Conservation (phyloP, 2,888 invertebrate species). For the Polia nebulosa region DNA sequence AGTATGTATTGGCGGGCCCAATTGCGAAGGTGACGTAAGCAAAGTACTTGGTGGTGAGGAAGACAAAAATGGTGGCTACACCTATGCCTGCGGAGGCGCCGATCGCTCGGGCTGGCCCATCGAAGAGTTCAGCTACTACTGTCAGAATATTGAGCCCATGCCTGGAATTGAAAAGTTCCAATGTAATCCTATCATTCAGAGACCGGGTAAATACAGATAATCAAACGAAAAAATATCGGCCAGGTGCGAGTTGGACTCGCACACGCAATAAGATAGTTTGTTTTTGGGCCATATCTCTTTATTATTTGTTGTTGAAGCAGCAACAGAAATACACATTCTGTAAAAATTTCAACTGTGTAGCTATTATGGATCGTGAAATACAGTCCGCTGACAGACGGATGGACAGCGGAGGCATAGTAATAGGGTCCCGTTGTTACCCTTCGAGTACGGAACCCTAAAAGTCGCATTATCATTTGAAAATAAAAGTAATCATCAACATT, state of each 20-base stretch:
- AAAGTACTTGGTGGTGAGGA: constrained; percentile 74
- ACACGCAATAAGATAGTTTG: no score
- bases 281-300: no score
- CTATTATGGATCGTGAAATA: no score
- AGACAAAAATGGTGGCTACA: neutral
- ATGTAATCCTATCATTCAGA: neutral
- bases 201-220: no score
- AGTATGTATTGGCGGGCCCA: constrained; percentile 77
- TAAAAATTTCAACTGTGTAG: no score
- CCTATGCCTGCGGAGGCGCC: constrained; percentile 66
- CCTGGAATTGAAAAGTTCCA: constrained; percentile 66
- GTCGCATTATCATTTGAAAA: neutral
- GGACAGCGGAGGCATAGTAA: no score
- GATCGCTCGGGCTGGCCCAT: constrained; percentile 73
- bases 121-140: constrained; percentile 78
- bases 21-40: constrained; percentile 67
- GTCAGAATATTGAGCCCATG: constrained; percentile 77
- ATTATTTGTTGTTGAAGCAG: no score
- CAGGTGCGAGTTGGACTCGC: no score
- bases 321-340: no score
- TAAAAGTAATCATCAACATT: neutral
- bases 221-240: neutral
- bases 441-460: no score
- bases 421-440: no score
- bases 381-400: no score